These are phyloP conservation scores for Caenorhabditis drosophilae DNA, from an alignment of 2,888 invertebrate genomes.

Conservation along the genomic window DNA sequence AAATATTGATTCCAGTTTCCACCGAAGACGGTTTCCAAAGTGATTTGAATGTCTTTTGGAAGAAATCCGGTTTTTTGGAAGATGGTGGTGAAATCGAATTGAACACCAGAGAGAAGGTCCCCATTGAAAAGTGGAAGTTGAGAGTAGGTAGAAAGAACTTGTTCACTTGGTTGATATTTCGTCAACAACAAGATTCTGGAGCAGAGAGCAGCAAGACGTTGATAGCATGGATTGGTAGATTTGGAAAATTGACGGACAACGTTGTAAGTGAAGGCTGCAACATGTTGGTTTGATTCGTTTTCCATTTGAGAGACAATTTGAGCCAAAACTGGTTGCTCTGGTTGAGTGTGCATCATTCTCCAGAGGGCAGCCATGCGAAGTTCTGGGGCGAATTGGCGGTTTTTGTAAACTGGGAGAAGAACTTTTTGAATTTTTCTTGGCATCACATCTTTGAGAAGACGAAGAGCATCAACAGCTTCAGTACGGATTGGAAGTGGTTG, in stretches of 20 bases:
- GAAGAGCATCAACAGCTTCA: slow-evolving; percentile 61
- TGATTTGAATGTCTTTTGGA: slow-evolving; percentile 30
- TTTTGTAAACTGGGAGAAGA: slow-evolving; percentile 60
- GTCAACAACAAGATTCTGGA: background rate
- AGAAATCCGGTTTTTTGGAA: slow-evolving; percentile 43
- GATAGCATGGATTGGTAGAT: slow-evolving; percentile 49
- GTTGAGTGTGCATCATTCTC: slow-evolving; percentile 52
- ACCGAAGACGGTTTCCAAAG: slow-evolving; percentile 46
- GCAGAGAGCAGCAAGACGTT: slow-evolving; percentile 3
- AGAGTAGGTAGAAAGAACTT: slow-evolving; percentile 10
- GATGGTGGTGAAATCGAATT: slow-evolving; percentile 40
- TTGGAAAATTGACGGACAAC: slow-evolving; percentile 45
- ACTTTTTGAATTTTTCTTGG: slow-evolving; percentile 42
- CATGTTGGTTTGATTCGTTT: slow-evolving; percentile 54
- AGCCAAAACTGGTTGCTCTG: slow-evolving; percentile 48
- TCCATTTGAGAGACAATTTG: slow-evolving; percentile 51
- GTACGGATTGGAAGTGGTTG: slow-evolving; percentile 50
- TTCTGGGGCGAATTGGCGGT: slow-evolving; percentile 50
- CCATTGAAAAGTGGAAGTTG: slow-evolving; percentile 42
- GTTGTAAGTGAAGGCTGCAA: slow-evolving; percentile 52
- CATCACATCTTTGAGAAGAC: slow-evolving; percentile 39
- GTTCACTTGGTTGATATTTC: slow-evolving; percentile 10
- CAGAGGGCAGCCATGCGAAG: slow-evolving; percentile 57
- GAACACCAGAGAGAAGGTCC: slow-evolving; percentile 21
- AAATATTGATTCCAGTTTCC: slow-evolving; percentile 46